Conservation (phyloP, 2,888 invertebrate species). For the Thera obeliscata region DNA sequence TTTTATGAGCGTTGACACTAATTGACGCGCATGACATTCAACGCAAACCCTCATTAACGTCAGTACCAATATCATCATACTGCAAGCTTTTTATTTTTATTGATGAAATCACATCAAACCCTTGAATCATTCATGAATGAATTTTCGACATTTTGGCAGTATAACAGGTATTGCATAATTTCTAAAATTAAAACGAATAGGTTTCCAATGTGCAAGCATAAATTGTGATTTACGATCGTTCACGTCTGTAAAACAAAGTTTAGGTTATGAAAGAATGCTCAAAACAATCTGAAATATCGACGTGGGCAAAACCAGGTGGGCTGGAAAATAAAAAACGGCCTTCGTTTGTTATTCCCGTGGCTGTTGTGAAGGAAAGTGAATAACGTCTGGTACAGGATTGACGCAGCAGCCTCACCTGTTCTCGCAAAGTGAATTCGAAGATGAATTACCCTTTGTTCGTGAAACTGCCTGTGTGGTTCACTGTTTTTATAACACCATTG, state of each 20-base stretch:
- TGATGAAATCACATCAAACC: slow-evolving; percentile 2
- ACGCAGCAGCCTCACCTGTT: slow-evolving; percentile 74
- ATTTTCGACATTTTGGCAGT: slow-evolving; percentile 12
- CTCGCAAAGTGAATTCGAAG: slow-evolving; percentile 71
- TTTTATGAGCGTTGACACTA: slow-evolving; percentile 53
- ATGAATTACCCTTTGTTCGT: slow-evolving; percentile 77
- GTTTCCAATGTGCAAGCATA: slow-evolving; percentile 71
- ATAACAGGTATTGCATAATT: slow-evolving; percentile 59
- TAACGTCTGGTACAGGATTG: slow-evolving; percentile 58
- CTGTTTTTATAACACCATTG: slow-evolving; percentile 65
- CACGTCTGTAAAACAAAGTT: slow-evolving; percentile 68
- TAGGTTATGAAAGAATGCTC: slow-evolving; percentile 74
- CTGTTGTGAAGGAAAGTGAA: slow-evolving; percentile 69
- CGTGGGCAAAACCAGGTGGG: slow-evolving; percentile 73
- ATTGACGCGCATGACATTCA: slow-evolving; percentile 56
- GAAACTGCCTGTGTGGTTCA: slow-evolving; percentile 61
- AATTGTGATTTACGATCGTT: slow-evolving; percentile 70
- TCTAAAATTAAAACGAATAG: slow-evolving; percentile 66
- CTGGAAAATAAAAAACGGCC: slow-evolving; percentile 68
- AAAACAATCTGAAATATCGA: slow-evolving; percentile 66
- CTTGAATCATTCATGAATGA: neutral
- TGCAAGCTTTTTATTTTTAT: no score
- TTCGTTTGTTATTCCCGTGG: slow-evolving; percentile 66
- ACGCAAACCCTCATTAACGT: slow-evolving; percentile 54
- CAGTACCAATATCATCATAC: slow-evolving; percentile 23